Base-by-base conservation (phyloP, 2,797 vertebrate genomes). In the Sarcophilus harrisii region DNA sequence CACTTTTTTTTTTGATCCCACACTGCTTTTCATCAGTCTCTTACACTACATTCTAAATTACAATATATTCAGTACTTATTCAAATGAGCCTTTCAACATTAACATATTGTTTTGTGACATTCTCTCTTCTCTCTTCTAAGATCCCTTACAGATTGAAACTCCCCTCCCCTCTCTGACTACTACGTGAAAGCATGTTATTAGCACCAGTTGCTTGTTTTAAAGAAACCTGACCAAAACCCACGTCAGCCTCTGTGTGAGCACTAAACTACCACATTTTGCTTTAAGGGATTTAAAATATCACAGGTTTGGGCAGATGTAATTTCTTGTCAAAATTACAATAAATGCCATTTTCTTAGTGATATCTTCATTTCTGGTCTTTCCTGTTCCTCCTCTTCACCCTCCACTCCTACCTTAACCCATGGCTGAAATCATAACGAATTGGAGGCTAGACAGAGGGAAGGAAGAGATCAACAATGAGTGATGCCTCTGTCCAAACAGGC, bases 401-500 rank as follows among this genome's bases (percentile, higher is more conserved):
- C n/a, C 8, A 24, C n/a, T 81, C 8, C 66, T 81, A 24, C 5
- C n/a, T 45, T 81, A 38, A 81, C n/a, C n/a, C 0, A 9, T 97
- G 94, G 95, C 94, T 97, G 90, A 97, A 97, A 96, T 97, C 95
- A 96, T 58, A 54, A 94, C 30, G 93, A 95, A 96, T 95, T 95
- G 90, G 60, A 97, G 38, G 94, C 73, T 58, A 38, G 91, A 94
- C 66, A 29, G 57, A 93, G 90, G 32, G 94, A 96, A 97, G 73
- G 30, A 95, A 60, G 93, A 97, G 96, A 97, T 96, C 97, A 96
- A 97, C 95, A 96, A 95, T 55, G 73, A 95, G n/a, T 73, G 95
- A 96, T 21, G 57, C 93, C 93, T 95, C 90, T 66, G 3, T 66
- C 73, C 52, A 52, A 91, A 62, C 1, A 93, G 91, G 93, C 97